These are phyloP conservation scores for Drosophila sproati DNA, from an alignment of 1,140 invertebrate genomes.

Conservation along the genomic window DNA sequence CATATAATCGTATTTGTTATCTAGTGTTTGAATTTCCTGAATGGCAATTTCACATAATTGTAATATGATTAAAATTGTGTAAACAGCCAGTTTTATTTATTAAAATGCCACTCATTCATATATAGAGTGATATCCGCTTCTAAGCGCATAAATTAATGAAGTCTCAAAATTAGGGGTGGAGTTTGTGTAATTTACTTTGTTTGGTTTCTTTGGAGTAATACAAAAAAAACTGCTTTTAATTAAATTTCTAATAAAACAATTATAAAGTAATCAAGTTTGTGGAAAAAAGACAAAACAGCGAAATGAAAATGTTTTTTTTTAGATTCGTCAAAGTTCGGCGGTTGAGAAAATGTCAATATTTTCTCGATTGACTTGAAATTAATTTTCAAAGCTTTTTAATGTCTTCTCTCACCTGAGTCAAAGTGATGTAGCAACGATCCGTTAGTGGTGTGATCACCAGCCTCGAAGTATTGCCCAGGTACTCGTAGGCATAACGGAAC, in stretches of 20 bases:
- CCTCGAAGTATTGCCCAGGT: conserved; percentile 92
- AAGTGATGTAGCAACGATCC: conserved; percentile 94
- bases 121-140: not conserved
- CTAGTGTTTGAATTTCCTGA: not conserved
- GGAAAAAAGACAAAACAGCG: too few relatives aligned
- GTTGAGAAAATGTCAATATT: too few relatives aligned
- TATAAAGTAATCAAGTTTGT: too few relatives aligned
- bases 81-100: conserved; percentile 2
- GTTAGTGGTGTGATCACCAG: conserved; percentile 94
- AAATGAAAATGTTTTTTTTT: too few relatives aligned
- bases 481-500: conserved; percentile 92
- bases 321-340: too few relatives aligned
- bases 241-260: too few relatives aligned
- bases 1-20: not conserved
- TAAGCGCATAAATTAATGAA: conserved; percentile 1
- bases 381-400: too few relatives aligned
- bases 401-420: conserved; percentile 87
- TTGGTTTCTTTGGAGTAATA: not conserved
- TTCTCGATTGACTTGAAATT: too few relatives aligned
- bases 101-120: conserved; percentile 4
- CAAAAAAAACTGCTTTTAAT: too few relatives aligned
- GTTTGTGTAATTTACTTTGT: not conserved
- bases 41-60: not conserved
- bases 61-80: not conserved
- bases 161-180: not conserved